Evolutionary conservation across 2,888 invertebrate species (phyloP).

Genomic region (Panorpa germanica): DNA sequence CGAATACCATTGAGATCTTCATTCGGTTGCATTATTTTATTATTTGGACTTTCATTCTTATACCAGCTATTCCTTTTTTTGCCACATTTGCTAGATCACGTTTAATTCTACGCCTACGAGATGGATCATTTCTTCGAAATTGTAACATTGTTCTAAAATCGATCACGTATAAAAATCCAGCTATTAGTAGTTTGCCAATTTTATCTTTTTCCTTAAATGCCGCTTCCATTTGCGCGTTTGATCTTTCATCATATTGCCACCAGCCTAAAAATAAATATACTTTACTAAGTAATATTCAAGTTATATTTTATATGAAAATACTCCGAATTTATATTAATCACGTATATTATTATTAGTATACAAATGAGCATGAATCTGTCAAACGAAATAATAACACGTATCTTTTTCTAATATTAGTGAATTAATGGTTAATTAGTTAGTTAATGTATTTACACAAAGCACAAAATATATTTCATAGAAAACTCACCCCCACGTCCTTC

Average conservation of each 20-base stretch:
- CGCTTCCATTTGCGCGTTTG: constrained; percentile 70
- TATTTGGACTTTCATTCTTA: too few relatives aligned
- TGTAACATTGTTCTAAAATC: constrained; percentile 81
- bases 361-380: too few relatives aligned
- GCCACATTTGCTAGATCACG: constrained; percentile 62
- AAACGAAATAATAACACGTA: too few relatives aligned
- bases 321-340: too few relatives aligned
- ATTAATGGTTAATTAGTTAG: constrained; percentile 8
- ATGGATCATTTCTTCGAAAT: constrained; percentile 61
- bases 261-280: too few relatives aligned
- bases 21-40: too few relatives aligned
- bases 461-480: too few relatives aligned
- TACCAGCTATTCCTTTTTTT: constrained; percentile 49
- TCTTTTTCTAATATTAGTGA: too few relatives aligned
- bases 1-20: too few relatives aligned
- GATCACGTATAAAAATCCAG: constrained; percentile 78
- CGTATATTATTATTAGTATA: too few relatives aligned
- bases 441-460: constrained; percentile 12
- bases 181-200: constrained; percentile 70
- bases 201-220: constrained; percentile 57
- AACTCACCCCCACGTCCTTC: constrained; percentile 77
- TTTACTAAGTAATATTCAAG: too few relatives aligned
- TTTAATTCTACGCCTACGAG: constrained; percentile 66
- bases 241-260: constrained; percentile 95
- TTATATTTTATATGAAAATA: too few relatives aligned